A percentile compares a stretch with the other conserved stretches of the same genome.
Evolutionary conservation across 2,113 vertebrate species (phyloP).

Genomic region (Ctenodactylus gundi): DNA sequence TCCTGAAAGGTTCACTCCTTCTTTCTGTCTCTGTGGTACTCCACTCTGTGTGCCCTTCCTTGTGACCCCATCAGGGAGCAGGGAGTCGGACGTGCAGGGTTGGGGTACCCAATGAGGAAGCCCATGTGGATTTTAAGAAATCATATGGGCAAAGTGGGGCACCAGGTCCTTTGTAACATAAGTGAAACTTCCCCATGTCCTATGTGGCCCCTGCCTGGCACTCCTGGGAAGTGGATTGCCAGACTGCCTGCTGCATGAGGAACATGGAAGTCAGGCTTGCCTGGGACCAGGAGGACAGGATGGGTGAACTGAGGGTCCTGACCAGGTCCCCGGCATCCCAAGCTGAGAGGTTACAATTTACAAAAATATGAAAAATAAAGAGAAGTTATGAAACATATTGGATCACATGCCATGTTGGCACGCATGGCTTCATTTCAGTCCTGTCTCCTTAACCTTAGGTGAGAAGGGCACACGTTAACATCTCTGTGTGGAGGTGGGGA

Average conservation of each 20-base stretch:
- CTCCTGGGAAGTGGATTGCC: not conserved
- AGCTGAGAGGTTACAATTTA: not conserved
- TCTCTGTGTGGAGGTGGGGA: not conserved
- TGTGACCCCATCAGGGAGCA: not conserved
- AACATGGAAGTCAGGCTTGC: not conserved
- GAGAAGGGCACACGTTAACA: not conserved
- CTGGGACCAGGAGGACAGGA: not conserved
- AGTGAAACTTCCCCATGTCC: not conserved
- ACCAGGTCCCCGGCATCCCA: not conserved
- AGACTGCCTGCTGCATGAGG: not conserved
- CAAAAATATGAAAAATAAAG: not conserved
- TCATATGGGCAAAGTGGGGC: not conserved
- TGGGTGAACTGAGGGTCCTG: not conserved
- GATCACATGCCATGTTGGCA: not conserved
- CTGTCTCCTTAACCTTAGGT: not conserved
- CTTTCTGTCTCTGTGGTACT: not conserved
- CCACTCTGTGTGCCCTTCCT: not conserved
- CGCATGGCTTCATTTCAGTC: not conserved
- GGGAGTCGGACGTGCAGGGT: not conserved
- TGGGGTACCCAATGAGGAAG: not conserved
- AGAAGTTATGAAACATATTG: not conserved
- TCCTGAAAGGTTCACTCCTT: not conserved
- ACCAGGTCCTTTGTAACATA: not conserved
- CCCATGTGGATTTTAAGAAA: not conserved
- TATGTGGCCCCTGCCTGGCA: rapidly evolving